These are phyloP conservation scores for Tinamus major DNA, from an alignment of 2,797 vertebrate species.

Conservation along the genomic window DNA sequence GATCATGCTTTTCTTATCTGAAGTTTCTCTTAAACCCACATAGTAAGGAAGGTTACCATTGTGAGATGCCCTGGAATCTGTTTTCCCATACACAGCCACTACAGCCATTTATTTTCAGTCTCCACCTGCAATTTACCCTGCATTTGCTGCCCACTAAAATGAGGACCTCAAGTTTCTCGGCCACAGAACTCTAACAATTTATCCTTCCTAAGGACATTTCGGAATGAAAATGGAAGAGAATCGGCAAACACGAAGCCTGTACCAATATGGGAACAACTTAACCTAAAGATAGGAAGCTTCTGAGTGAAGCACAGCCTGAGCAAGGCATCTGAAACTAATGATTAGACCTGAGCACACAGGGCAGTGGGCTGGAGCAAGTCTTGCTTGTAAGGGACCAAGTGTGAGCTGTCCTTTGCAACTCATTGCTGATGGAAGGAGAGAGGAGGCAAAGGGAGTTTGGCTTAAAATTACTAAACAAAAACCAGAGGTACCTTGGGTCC, in stretches of 20 bases:
- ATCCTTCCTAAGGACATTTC: neutral
- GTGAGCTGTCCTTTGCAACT: neutral
- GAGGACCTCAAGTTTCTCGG: neutral
- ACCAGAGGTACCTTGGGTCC: neutral
- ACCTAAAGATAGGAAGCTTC: neutral
- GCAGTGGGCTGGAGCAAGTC: neutral
- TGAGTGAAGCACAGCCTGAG: neutral
- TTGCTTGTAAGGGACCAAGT: accelerated
- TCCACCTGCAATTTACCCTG: accelerated
- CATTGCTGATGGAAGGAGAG: neutral
- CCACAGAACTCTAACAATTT: neutral
- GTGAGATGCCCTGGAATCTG: neutral
- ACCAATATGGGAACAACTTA: neutral
- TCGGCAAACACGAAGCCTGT: neutral
- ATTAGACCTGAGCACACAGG: neutral
- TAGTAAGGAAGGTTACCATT: neutral
- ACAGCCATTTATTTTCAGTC: neutral
- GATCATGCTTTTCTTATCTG: neutral
- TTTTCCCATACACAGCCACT: neutral
- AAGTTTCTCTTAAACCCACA: neutral
- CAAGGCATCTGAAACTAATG: neutral
- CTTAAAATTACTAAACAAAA: neutral
- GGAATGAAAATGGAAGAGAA: neutral
- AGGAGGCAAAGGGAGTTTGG: neutral
- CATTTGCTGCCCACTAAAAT: accelerated